Evolutionary conservation across 2,888 invertebrate species (phyloP).

Genomic region (Trissoscelio sp.): DNA sequence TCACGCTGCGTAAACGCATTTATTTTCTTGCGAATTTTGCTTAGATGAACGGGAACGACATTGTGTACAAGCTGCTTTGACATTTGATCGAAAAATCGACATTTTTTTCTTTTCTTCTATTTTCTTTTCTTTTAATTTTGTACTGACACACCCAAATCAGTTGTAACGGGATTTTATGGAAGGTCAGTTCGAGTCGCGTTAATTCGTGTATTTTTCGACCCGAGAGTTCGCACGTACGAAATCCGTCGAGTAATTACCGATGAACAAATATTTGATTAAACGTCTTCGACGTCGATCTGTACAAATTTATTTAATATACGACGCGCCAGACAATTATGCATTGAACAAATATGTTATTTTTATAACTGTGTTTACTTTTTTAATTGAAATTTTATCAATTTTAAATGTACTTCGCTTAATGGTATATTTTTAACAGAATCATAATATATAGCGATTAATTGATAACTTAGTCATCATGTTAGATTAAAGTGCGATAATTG

Average conservation of each 20-base stretch:
- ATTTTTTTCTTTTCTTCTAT: neutral
- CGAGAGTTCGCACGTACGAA: conserved; percentile 3
- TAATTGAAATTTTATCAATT: neutral
- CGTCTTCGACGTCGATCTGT: conserved; percentile 39
- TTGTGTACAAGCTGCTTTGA: conserved; percentile 14
- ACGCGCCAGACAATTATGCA: conserved; percentile 37
- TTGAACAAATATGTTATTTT: conserved; percentile 1
- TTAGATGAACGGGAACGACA: conserved; percentile 7
- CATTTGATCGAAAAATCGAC: conserved; percentile 18
- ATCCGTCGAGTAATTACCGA: conserved; percentile 28
- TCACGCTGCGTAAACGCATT: conserved; percentile 59
- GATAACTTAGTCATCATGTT: no score
- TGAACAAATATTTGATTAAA: conserved; percentile 37
- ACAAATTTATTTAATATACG: conserved; percentile 42
- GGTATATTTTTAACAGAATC: no score
- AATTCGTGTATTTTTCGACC: neutral
- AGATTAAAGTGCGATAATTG: no score
- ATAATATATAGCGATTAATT: no score
- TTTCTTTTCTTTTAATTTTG: no score
- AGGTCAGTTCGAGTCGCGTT: conserved; percentile 36
- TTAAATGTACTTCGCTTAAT: no score
- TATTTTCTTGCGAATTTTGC: conserved; percentile 46
- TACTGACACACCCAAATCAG: no score
- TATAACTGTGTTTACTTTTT: neutral
- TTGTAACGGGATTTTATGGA: conserved; percentile 37